A percentile compares a stretch with the other conserved stretches of the same genome.
These are phyloP conservation scores for Noctua janthina DNA, from an alignment of 2,888 invertebrate genomes.

Conservation along the genomic window DNA sequence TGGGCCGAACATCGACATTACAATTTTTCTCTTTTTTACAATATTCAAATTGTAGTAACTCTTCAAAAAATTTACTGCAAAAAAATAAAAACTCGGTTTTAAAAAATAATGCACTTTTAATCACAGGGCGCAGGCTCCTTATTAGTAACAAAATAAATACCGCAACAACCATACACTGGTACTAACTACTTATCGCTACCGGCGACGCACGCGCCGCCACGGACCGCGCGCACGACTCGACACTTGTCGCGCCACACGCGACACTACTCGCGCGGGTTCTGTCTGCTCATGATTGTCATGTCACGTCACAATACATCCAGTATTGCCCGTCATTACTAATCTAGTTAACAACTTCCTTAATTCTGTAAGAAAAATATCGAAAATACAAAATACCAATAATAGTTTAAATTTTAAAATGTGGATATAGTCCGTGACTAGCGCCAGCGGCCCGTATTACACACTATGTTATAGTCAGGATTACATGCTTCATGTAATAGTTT, in stretches of 20 bases:
- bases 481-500: constrained; percentile 57
- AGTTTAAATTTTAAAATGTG: neutral
- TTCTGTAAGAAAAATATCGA: constrained; percentile 29
- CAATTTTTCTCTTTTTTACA: neutral
- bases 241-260: neutral
- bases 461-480: constrained; percentile 57
- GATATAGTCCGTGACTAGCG: constrained; percentile 57
- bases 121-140: constrained; percentile 81
- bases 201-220: constrained; percentile 26
- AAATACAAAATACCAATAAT: constrained; percentile 48
- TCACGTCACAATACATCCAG: constrained; percentile 11
- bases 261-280: neutral
- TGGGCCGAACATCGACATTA: neutral
- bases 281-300: neutral
- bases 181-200: constrained; percentile 71
- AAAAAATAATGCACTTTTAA: constrained; percentile 87
- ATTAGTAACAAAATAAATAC: constrained; percentile 84
- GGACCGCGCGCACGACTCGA: neutral
- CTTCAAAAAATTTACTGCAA: neutral
- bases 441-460: constrained; percentile 50
- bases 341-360: constrained; percentile 15
- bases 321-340: constrained; percentile 16
- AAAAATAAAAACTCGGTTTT: constrained; percentile 60
- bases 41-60: neutral
- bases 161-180: constrained; percentile 82